A percentile compares a stretch with the other conserved stretches of the same genome.
Evolutionary conservation across 2,797 vertebrate species (phyloP).

Genomic region (Numenius phaeopus): DNA sequence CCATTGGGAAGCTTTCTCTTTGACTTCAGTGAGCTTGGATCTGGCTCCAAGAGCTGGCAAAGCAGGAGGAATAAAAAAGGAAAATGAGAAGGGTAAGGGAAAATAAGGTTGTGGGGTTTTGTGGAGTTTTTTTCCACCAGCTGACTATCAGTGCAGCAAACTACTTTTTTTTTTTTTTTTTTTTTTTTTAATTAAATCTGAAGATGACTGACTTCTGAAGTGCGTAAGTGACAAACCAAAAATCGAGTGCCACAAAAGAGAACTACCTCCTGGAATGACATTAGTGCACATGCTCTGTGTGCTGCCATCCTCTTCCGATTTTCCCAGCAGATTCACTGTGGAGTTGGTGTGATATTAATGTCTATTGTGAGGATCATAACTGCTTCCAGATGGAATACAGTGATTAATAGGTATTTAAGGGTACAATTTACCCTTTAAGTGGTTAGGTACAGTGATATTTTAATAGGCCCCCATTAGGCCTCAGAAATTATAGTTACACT

Average conservation of each 20-base stretch:
- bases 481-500: constrained; percentile 52
- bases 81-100: background rate
- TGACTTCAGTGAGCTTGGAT: background rate
- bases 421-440: constrained; percentile 49
- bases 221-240: constrained; percentile 53
- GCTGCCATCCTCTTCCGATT: background rate
- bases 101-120: background rate
- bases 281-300: background rate
- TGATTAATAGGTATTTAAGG: constrained; percentile 51
- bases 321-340: constrained; percentile 24
- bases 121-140: background rate
- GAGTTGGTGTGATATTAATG: constrained; percentile 10
- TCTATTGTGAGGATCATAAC: constrained; percentile 33
- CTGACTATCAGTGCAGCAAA: background rate
- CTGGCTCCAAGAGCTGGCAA: background rate
- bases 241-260: background rate
- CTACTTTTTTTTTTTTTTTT: background rate
- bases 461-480: constrained; percentile 4
- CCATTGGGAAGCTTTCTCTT: background rate
- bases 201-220: background rate
- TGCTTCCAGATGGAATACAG: constrained; percentile 44
- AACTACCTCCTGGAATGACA: constrained; percentile 61
- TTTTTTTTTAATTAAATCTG: background rate
- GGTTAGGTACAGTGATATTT: constrained; percentile 29
- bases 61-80: background rate